Evolutionary conservation across 2,113 vertebrate genomes (phyloP).

Genomic region (Mus spicilegus): DNA sequence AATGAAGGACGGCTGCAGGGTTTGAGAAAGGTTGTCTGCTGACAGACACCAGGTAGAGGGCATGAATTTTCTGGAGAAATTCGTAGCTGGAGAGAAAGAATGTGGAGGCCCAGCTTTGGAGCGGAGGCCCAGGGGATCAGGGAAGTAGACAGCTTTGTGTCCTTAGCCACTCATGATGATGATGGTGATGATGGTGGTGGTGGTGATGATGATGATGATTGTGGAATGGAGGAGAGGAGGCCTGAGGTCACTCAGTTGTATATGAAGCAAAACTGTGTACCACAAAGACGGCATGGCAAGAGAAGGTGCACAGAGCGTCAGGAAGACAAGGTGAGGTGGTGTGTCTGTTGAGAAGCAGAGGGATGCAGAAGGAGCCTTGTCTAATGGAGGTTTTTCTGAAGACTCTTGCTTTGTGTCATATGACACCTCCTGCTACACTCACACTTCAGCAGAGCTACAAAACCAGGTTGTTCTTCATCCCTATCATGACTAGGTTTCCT

Average conservation of each 20-base stretch:
- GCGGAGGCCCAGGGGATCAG: not conserved
- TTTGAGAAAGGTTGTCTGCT: not conserved
- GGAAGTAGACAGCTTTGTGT: not conserved
- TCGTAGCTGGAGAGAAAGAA: not conserved
- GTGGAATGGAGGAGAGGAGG: not conserved
- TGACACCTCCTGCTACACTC: not conserved
- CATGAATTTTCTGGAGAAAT: not conserved
- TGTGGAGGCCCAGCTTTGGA: not conserved
- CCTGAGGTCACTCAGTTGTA: not conserved
- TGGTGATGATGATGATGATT: not conserved
- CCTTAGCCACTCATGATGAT: not conserved
- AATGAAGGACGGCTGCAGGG: not conserved
- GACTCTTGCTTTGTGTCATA: not conserved
- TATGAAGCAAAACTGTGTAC: not conserved
- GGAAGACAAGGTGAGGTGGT: not conserved
- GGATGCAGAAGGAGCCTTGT: not conserved
- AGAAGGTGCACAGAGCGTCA: not conserved
- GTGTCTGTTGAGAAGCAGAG: not conserved
- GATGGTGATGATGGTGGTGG: too few species aligned
- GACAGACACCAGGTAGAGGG: not conserved
- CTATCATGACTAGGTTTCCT: not conserved
- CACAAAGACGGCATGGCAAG: not conserved
- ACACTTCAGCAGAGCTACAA: not conserved
- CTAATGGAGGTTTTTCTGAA: not conserved
- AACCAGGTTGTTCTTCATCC: not conserved